Percentiles rank a stretch among this genome's conserved stretches.
Conservation (phyloP, 2,888 invertebrate species). For the Catocala nupta region DNA sequence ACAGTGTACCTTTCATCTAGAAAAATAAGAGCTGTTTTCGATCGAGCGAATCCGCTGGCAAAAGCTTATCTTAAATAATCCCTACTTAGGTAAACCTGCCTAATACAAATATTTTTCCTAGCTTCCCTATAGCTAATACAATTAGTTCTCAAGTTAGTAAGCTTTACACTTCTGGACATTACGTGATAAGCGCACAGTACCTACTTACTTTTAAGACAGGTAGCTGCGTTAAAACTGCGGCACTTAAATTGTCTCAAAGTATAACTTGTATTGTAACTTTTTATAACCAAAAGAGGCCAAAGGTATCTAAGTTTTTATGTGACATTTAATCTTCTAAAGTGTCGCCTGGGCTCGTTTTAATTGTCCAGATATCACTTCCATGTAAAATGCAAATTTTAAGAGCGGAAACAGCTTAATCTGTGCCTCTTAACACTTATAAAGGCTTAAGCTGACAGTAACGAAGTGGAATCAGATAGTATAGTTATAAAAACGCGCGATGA, state of each 20-base stretch:
- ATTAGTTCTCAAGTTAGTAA: too few species aligned
- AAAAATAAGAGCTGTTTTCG: too few species aligned
- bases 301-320: constrained; percentile 17
- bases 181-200: too few species aligned
- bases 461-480: constrained; percentile 32
- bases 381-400: constrained; percentile 37
- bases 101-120: too few species aligned
- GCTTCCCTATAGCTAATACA: too few species aligned
- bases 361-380: constrained; percentile 45
- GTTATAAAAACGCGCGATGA: constrained; percentile 20
- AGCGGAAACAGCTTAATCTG: constrained; percentile 39
- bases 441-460: constrained; percentile 33
- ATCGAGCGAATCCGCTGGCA: too few species aligned
- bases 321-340: constrained; percentile 26
- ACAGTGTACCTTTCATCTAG: too few species aligned
- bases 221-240: neutral
- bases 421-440: constrained; percentile 27
- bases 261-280: neutral
- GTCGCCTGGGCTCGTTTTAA: constrained; percentile 29
- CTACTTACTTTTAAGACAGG: too few species aligned
- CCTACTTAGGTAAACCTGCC: too few species aligned
- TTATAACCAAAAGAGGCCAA: constrained; percentile 10
- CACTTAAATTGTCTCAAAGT: neutral
- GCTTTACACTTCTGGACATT: too few species aligned
- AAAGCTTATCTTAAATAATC: too few species aligned